Conservation (phyloP, 2,888 invertebrate genomes). For the Mimumesa dahlbomi region DNA sequence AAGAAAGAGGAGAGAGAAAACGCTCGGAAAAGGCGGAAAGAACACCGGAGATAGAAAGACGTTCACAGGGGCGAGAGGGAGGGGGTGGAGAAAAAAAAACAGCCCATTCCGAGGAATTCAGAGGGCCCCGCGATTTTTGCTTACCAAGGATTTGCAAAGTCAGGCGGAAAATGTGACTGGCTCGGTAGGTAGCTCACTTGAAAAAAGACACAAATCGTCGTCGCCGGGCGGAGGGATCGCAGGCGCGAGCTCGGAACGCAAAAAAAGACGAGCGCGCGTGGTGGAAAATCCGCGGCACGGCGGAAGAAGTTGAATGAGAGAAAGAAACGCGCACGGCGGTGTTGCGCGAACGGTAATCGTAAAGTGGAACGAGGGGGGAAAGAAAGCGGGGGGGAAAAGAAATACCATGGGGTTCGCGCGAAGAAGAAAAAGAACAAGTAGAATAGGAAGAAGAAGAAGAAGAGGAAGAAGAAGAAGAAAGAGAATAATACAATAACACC, state of each 20-base stretch:
- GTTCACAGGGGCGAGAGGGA: slow-evolving; percentile 13
- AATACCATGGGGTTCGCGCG: not conserved
- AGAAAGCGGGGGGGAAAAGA: not conserved
- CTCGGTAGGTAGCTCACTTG: slow-evolving; percentile 50
- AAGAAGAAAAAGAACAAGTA: not conserved
- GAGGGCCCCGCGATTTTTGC: slow-evolving; percentile 47
- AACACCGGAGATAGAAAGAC: slow-evolving; percentile 6
- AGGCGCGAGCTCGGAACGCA: slow-evolving; percentile 45
- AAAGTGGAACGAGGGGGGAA: slow-evolving; percentile 1
- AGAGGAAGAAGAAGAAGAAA: slow-evolving; percentile 1
- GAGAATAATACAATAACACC: slow-evolving; percentile 25
- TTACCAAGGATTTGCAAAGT: slow-evolving; percentile 58
- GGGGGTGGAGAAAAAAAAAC: slow-evolving; percentile 7
- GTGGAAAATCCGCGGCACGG: slow-evolving; percentile 40
- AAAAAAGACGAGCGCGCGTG: slow-evolving; percentile 51
- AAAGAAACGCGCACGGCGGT: slow-evolving; percentile 26
- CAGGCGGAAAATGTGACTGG: slow-evolving; percentile 44
- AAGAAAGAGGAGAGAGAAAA: not conserved
- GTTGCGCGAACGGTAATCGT: slow-evolving; percentile 43
- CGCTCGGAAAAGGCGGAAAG: not conserved
- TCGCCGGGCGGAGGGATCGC: slow-evolving; percentile 15
- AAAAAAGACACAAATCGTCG: slow-evolving; percentile 46
- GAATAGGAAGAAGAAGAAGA: slow-evolving; percentile 17
- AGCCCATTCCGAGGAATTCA: slow-evolving; percentile 33
- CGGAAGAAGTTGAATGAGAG: slow-evolving; percentile 39